A percentile compares a stretch with the other conserved stretches of the same genome.
phyloP scores from a whole-genome alignment of 2,113 vertebrate species.

The Aix galericulata region DNA sequence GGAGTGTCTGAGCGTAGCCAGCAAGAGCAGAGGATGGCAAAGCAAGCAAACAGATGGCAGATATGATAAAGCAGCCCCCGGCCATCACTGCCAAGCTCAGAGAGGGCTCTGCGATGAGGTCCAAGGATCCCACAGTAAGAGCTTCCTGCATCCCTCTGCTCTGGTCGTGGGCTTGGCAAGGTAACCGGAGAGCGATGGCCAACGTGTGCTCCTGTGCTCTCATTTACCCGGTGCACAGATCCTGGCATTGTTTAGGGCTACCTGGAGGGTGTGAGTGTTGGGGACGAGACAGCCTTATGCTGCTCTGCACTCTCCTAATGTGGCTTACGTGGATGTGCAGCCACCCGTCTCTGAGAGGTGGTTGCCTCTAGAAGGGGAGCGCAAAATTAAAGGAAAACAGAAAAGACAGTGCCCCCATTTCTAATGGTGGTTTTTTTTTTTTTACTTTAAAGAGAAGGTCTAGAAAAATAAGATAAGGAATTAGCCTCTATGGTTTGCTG shows the following conservation, averaged over 20 bases:
- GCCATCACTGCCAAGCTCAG: not conserved
- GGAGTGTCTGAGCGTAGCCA: slow-evolving; percentile 24
- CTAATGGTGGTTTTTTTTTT: not conserved
- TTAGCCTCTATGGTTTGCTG: not conserved
- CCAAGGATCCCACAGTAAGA: slow-evolving; percentile 23
- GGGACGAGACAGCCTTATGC: not conserved
- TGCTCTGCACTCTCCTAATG: not conserved
- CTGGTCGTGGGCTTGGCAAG: not conserved
- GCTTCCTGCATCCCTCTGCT: slow-evolving; percentile 32
- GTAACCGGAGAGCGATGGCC: not conserved
- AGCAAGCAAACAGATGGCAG: slow-evolving; percentile 52
- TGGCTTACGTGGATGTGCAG: accelerated
- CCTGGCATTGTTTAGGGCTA: not conserved
- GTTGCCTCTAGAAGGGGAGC: not conserved
- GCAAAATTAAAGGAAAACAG: not conserved
- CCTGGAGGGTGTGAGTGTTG: not conserved
- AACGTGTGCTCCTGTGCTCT: not conserved
- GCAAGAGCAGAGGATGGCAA: slow-evolving; percentile 51
- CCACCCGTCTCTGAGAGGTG: not conserved
- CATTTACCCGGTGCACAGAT: not conserved
- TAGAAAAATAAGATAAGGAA: not conserved
- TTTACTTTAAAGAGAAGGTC: not conserved
- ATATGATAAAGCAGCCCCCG: not conserved
- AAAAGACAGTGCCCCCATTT: not conserved
- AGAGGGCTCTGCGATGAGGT: not conserved